These are phyloP conservation scores for Trachymyrmex cornetzi DNA, from an alignment of 1,140 invertebrate species.

Conservation along the genomic window DNA sequence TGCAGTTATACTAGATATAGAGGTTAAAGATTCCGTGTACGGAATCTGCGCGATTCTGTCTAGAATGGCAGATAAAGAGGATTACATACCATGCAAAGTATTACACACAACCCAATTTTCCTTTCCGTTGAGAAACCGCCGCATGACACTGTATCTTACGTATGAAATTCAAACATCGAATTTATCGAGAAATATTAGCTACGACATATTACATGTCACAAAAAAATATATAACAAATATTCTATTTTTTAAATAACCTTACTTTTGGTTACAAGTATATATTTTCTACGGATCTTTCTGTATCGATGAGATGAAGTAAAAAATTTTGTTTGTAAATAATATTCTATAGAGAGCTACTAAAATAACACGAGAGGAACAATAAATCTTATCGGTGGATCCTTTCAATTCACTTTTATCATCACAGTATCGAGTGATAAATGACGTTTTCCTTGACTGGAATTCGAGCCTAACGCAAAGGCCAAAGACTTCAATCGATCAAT, in stretches of 20 bases:
- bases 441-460: neutral
- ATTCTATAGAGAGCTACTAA: neutral
- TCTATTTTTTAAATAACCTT: neutral
- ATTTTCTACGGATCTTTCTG: neutral
- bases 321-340: neutral
- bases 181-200: neutral
- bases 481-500: slow-evolving; percentile 34
- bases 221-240: neutral
- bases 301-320: neutral
- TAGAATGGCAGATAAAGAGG: slow-evolving; percentile 37
- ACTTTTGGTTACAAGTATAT: neutral
- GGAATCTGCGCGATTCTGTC: neutral
- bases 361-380: neutral
- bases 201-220: neutral
- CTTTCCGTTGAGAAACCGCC: slow-evolving; percentile 10
- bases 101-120: slow-evolving; percentile 35
- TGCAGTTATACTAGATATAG: neutral
- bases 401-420: neutral
- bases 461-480: neutral
- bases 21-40: slow-evolving; percentile 42
- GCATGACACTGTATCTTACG: neutral
- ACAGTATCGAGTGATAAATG: slow-evolving; percentile 29
- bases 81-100: slow-evolving; percentile 43
- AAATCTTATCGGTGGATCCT: neutral
- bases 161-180: neutral